Evolutionary conservation across 2,888 invertebrate genomes (phyloP).

Genomic region (Stenodema calcarata): DNA sequence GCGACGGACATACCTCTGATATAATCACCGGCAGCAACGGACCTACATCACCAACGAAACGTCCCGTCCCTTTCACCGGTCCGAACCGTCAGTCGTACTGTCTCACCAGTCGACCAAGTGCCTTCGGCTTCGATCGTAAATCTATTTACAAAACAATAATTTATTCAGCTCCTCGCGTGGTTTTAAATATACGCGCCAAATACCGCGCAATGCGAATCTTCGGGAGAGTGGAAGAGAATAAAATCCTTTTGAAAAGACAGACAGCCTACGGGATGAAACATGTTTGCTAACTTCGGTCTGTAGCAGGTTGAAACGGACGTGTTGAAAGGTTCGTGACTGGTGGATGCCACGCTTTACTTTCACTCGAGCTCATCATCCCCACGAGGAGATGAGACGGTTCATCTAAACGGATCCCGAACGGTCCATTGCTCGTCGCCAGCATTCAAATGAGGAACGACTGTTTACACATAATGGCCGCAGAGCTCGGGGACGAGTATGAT

Average conservation of each 20-base stretch:
- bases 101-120: not conserved
- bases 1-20: not conserved
- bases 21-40: not conserved
- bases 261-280: not conserved
- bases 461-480: not conserved
- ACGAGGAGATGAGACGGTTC: not conserved
- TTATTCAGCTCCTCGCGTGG: not conserved
- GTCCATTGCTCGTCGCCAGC: not conserved
- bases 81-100: not conserved
- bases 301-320: constrained; percentile 7
- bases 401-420: not conserved
- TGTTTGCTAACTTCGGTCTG: not conserved
- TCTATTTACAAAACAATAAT: not conserved
- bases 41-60: not conserved
- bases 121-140: not conserved
- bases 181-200: not conserved
- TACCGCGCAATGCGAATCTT: not conserved
- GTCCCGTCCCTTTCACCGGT: not conserved
- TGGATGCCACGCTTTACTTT: constrained; percentile 8
- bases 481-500: not conserved
- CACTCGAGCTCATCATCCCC: not conserved
- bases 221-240: not conserved
- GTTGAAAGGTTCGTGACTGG: constrained; percentile 11
- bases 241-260: not conserved
- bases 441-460: not conserved